These are phyloP conservation scores for Atherinosoma microstoma DNA, from an alignment of 2,797 vertebrate species.

Conservation along the genomic window DNA sequence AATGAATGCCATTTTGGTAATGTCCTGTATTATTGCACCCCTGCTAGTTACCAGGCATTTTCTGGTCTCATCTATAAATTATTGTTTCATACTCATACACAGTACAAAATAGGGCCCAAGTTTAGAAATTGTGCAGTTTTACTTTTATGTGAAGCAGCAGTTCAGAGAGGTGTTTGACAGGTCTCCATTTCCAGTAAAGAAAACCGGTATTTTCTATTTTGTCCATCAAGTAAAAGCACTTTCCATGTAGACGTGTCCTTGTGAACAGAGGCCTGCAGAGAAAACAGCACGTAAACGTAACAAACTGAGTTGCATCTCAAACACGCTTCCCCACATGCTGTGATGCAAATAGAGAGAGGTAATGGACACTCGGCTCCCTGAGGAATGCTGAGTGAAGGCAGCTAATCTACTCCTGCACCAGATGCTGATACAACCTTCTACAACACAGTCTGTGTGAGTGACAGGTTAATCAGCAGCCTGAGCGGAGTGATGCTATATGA, in stretches of 20 bases:
- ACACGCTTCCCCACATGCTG: background rate
- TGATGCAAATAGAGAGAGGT: background rate
- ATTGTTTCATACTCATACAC: background rate
- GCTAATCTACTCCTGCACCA: background rate
- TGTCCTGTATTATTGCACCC: background rate
- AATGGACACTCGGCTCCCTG: background rate
- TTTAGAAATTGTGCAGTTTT: background rate
- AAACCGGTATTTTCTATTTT: background rate
- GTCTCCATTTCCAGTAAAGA: too few species aligned
- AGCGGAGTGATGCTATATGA: background rate
- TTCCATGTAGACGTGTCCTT: background rate
- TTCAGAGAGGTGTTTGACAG: too few species aligned
- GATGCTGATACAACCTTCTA: background rate
- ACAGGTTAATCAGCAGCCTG: background rate
- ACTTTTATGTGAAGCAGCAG: background rate
- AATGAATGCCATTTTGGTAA: background rate
- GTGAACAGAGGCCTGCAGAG: background rate
- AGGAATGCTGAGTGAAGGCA: slow-evolving; percentile 1
- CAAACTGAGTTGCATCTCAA: slow-evolving; percentile 1
- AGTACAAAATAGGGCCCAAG: background rate
- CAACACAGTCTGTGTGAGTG: background rate
- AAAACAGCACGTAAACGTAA: background rate
- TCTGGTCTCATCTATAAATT: background rate
- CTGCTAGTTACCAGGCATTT: background rate
- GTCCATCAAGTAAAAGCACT: background rate